Percentiles rank a stretch among this genome's conserved stretches.
These are phyloP conservation scores for Miniopterus natalensis DNA, from an alignment of 2,113 vertebrate species.

Conservation along the genomic window DNA sequence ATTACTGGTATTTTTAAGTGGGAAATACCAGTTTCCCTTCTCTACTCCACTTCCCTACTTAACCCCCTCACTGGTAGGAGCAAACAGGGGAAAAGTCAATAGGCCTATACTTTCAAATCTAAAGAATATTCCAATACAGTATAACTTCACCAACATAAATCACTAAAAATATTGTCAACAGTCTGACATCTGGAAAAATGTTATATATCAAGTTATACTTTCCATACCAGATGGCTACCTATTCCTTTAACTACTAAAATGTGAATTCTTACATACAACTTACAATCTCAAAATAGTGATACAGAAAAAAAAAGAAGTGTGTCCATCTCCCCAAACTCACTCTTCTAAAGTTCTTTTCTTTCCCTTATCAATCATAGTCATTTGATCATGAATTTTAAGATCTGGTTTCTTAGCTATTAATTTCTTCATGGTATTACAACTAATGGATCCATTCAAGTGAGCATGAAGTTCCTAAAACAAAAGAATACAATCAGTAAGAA, in stretches of 20 bases:
- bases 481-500: conserved; percentile 78
- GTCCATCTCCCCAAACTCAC: conserved; percentile 86
- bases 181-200: background rate
- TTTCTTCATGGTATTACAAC: conserved; percentile 93
- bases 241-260: conserved; percentile 65
- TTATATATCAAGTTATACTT: background rate
- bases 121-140: conserved; percentile 37
- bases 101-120: conserved; percentile 32
- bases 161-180: conserved; percentile 42
- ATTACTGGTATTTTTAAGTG: conserved; percentile 39
- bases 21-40: background rate
- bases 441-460: conserved; percentile 97
- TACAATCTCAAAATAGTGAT: conserved; percentile 58
- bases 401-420: conserved; percentile 92
- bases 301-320: background rate
- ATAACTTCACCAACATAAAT: conserved; percentile 56
- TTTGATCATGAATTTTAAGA: conserved; percentile 91
- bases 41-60: background rate
- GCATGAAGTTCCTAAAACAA: conserved; percentile 96
- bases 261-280: conserved; percentile 58
- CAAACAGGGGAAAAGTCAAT: background rate
- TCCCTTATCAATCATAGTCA: conserved; percentile 94
- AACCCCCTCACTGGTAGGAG: background rate
- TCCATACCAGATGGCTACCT: background rate
- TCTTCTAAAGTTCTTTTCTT: conserved; percentile 94